A percentile compares a stretch with the other conserved stretches of the same genome.
These are phyloP conservation scores for Falco novaeseelandiae DNA, from an alignment of 2,797 vertebrate species.

Conservation along the genomic window DNA sequence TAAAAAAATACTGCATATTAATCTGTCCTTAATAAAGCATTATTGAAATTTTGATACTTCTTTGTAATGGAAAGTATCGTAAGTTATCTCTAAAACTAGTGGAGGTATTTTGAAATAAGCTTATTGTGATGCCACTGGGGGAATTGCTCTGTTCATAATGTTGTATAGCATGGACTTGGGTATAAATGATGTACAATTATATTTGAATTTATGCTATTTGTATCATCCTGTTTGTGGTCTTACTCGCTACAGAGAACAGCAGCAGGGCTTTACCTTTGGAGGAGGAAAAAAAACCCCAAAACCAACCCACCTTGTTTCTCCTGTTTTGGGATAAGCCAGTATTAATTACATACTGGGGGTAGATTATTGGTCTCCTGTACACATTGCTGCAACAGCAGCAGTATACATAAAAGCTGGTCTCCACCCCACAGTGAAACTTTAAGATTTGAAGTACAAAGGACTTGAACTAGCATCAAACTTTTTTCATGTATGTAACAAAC, in stretches of 20 bases:
- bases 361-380: background rate
- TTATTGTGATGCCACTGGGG: slow-evolving; percentile 50
- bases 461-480: background rate
- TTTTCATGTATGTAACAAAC: no score
- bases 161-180: slow-evolving; percentile 53
- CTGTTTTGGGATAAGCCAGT: background rate
- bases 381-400: background rate
- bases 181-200: slow-evolving; percentile 71
- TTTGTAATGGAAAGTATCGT: slow-evolving; percentile 40
- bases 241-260: slow-evolving; percentile 24
- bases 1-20: slow-evolving; percentile 59
- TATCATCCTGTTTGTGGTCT: slow-evolving; percentile 48
- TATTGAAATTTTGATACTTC: slow-evolving; percentile 74
- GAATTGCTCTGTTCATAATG: slow-evolving; percentile 58
- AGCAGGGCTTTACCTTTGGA: background rate
- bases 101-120: slow-evolving; percentile 29
- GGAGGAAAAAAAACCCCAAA: background rate
- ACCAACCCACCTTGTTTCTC: background rate
- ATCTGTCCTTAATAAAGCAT: slow-evolving; percentile 84
- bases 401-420: background rate
- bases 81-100: slow-evolving; percentile 19
- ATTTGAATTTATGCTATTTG: slow-evolving; percentile 54
- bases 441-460: background rate
- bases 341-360: background rate
- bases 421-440: background rate